Evolutionary conservation across 2,113 vertebrate genomes (phyloP).

Genomic region (Verasper variegatus): DNA sequence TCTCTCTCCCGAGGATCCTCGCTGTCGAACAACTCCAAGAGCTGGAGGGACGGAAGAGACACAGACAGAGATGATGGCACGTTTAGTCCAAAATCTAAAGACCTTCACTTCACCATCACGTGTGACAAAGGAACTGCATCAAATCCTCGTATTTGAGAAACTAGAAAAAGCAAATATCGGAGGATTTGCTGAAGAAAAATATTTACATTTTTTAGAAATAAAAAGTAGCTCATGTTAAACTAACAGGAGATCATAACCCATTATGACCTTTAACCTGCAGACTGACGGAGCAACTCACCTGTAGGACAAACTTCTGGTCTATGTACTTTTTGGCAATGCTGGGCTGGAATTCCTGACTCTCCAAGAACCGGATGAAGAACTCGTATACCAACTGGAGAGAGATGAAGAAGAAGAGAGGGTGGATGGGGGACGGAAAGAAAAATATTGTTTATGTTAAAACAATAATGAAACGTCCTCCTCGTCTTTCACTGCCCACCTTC

Average conservation of each 20-base stretch:
- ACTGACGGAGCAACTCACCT: slow-evolving; percentile 85
- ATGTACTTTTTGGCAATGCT: slow-evolving; percentile 99
- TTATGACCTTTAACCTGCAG: not conserved
- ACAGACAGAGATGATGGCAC: too few species aligned
- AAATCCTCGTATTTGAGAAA: too few species aligned
- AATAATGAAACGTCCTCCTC: too few species aligned
- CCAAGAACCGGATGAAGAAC: slow-evolving; percentile 99
- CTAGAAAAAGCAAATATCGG: too few species aligned
- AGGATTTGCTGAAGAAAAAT: too few species aligned
- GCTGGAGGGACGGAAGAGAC: slow-evolving; percentile 73
- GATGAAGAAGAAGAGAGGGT: not conserved
- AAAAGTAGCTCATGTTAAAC: too few species aligned
- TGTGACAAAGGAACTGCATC: too few species aligned
- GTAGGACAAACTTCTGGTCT: slow-evolving; percentile 99
- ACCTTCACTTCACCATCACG: too few species aligned
- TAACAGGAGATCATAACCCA: too few species aligned
- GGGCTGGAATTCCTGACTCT: slow-evolving; percentile 99
- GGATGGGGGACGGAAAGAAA: not conserved
- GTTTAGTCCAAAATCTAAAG: too few species aligned
- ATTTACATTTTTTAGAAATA: too few species aligned
- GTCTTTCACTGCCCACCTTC: too few species aligned
- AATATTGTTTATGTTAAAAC: not conserved
- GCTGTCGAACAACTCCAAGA: slow-evolving; percentile 98
- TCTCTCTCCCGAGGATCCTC: slow-evolving; percentile 99
- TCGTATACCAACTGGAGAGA: slow-evolving; percentile 95